Percentiles rank a stretch among this genome's conserved stretches.
Conservation (phyloP, 2,113 vertebrate genomes). For the Lagopus leucura region DNA sequence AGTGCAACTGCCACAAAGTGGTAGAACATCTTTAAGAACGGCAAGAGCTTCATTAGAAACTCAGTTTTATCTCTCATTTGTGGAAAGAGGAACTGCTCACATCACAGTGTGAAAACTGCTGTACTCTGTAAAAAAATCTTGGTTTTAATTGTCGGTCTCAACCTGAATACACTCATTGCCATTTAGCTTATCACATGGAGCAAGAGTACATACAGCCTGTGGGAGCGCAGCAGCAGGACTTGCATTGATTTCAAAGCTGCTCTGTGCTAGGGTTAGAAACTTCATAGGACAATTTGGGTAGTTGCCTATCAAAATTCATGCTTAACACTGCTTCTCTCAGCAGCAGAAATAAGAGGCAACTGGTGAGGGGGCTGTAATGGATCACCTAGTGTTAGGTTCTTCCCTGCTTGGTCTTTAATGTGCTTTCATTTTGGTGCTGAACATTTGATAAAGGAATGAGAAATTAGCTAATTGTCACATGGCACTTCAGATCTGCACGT, state of each 20-base stretch:
- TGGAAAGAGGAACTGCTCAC: background rate
- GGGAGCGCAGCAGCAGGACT: background rate
- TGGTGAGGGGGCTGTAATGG: background rate
- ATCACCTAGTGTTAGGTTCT: background rate
- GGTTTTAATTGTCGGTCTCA: background rate
- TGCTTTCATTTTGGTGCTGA: background rate
- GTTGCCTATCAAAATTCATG: background rate
- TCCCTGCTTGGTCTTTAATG: background rate
- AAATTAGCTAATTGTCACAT: background rate
- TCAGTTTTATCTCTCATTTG: background rate
- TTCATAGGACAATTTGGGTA: background rate
- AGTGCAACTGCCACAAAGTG: background rate
- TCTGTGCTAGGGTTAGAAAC: background rate
- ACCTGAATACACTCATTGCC: background rate
- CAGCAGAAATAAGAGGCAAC: background rate
- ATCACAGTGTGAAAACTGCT: background rate
- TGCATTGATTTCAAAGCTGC: background rate
- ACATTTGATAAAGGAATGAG: conserved; percentile 3
- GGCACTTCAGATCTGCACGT: background rate
- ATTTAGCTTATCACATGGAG: background rate
- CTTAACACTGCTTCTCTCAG: background rate
- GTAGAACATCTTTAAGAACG: background rate
- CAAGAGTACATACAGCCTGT: background rate
- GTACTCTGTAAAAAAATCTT: background rate
- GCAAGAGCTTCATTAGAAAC: background rate